Percentiles rank a stretch among this genome's conserved stretches.
phyloP scores from a whole-genome alignment of 1,140 invertebrate species.

The Sycobia sp. region DNA sequence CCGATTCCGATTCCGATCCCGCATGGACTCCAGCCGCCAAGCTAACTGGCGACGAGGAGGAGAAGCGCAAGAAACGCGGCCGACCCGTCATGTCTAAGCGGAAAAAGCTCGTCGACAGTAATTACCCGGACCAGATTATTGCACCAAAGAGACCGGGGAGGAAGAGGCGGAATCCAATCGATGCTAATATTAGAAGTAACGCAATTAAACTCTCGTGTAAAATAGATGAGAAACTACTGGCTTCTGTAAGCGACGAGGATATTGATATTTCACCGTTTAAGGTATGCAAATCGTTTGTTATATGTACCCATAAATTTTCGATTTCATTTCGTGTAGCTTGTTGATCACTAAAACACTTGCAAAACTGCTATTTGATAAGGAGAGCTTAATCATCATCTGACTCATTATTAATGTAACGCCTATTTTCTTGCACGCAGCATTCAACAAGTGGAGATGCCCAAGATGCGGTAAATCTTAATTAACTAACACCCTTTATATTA shows the following conservation, averaged over 20 bases:
- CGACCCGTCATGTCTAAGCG: constrained; percentile 53
- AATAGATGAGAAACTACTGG: constrained; percentile 54
- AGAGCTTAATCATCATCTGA: constrained; percentile 7
- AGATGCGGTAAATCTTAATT: constrained; percentile 45
- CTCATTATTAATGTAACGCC: constrained; percentile 26
- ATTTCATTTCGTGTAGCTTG: not conserved
- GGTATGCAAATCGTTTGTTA: too few relatives aligned
- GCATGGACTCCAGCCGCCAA: constrained; percentile 73
- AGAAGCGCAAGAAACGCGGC: constrained; percentile 53
- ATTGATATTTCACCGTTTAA: constrained; percentile 59
- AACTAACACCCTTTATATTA: constrained; percentile 23
- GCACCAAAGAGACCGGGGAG: constrained; percentile 44
- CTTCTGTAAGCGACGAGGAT: constrained; percentile 52
- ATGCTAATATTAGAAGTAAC: constrained; percentile 3
- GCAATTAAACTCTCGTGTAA: constrained; percentile 35
- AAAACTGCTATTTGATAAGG: constrained; percentile 1
- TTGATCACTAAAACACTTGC: not conserved
- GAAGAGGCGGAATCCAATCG: constrained; percentile 46
- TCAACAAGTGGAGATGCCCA: constrained; percentile 41
- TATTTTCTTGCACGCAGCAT: constrained; percentile 48
- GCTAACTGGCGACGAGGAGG: constrained; percentile 52
- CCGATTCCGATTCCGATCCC: constrained; percentile 73
- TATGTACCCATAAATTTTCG: too few relatives aligned
- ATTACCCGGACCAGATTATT: not conserved
- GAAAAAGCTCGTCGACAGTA: not conserved